phyloP scores from a whole-genome alignment of 2,113 vertebrate genomes.

The Pyrgilauda ruficollis region DNA sequence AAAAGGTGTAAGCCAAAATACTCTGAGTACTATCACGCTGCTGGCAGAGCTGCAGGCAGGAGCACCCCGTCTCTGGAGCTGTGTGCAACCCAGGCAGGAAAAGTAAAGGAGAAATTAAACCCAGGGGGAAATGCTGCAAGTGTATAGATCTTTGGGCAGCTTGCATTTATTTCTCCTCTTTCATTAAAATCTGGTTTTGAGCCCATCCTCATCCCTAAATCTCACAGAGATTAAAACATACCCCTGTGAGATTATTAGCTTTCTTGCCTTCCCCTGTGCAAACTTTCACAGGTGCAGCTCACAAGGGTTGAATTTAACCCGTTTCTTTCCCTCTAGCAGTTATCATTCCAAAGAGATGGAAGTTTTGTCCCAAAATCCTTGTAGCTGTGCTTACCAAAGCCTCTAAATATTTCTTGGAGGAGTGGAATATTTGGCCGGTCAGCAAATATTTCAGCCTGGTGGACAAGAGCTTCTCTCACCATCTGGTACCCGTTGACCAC shows the following conservation, averaged over 20 bases:
- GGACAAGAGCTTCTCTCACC: constrained; percentile 84
- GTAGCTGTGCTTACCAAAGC: constrained; percentile 51
- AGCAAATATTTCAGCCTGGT: constrained; percentile 77
- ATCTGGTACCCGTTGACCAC: constrained; percentile 79
- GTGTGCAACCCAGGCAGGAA: not conserved
- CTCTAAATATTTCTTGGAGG: constrained; percentile 44
- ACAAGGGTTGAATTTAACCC: not conserved
- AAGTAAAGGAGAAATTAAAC: constrained; percentile 10
- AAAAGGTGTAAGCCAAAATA: constrained; percentile 64
- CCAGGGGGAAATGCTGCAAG: not conserved
- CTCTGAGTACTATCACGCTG: constrained; percentile 48
- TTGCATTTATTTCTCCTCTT: not conserved
- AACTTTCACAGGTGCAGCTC: not conserved
- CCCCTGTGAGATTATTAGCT: not conserved
- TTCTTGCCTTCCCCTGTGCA: not conserved
- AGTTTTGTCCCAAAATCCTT: not conserved
- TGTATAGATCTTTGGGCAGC: fast-evolving
- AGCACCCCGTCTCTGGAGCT: not conserved
- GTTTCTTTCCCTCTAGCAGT: not conserved
- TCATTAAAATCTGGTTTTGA: not conserved
- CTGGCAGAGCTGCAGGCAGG: constrained; percentile 51
- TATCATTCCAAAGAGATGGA: not conserved
- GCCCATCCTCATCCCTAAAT: not conserved
- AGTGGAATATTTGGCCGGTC: constrained; percentile 75
- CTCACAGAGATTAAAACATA: not conserved